These are phyloP conservation scores for Pachliopta kotzebuea DNA, from an alignment of 2,888 invertebrate genomes.

Conservation along the genomic window DNA sequence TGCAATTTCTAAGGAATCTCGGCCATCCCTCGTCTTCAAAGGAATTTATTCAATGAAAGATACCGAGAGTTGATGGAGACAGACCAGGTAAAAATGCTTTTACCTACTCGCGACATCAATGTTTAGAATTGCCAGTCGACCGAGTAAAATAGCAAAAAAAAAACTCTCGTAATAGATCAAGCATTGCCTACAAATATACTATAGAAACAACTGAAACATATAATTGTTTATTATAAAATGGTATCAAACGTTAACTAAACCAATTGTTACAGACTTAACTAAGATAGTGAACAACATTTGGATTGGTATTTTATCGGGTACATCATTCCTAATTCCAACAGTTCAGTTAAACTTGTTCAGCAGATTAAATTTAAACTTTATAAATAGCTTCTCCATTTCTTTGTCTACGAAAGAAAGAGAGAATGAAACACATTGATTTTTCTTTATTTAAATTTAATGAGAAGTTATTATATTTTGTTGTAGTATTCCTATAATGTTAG, in stretches of 20 bases:
- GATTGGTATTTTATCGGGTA: conserved; percentile 1
- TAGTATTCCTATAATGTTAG: neutral
- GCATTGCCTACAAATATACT: neutral
- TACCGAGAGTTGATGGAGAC: conserved; percentile 45
- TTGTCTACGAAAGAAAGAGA: neutral
- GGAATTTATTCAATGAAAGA: conserved; percentile 59
- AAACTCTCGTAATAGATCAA: neutral
- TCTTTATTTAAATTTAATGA: neutral
- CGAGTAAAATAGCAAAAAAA: neutral
- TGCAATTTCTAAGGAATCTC: conserved; percentile 53
- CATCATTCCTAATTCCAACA: neutral
- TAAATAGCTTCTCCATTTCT: neutral
- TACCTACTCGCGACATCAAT: conserved; percentile 31
- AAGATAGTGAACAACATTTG: conserved; percentile 1
- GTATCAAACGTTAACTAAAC: neutral
- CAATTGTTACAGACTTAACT: conserved; percentile 1
- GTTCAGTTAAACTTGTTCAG: neutral
- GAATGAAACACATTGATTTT: neutral
- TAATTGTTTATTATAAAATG: neutral
- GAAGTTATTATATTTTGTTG: neutral
- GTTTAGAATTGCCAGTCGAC: conserved; percentile 19
- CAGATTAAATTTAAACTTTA: conserved; percentile 1
- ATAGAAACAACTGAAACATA: neutral
- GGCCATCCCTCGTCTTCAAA: conserved; percentile 43
- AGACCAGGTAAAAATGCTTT: conserved; percentile 40